Evolutionary conservation across 1,140 invertebrate genomes (phyloP).

Genomic region (Stegodyphus mimosarum): DNA sequence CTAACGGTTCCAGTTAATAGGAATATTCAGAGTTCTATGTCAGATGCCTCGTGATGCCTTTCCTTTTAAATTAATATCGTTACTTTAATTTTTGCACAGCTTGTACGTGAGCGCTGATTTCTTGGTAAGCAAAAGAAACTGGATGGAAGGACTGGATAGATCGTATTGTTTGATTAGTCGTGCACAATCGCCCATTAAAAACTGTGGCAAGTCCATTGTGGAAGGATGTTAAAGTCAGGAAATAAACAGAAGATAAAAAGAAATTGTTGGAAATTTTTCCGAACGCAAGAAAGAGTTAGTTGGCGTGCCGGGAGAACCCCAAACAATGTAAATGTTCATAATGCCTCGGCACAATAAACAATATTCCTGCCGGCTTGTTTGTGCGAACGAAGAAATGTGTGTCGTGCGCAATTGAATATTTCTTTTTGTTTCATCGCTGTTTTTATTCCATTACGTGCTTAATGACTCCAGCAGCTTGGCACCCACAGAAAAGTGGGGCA

Average conservation of each 20-base stretch:
- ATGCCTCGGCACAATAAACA: slow-evolving; percentile 55
- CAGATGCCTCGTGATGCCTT: too few relatives aligned
- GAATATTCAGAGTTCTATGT: too few relatives aligned
- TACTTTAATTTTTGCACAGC: too few relatives aligned
- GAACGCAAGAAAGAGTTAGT: not conserved
- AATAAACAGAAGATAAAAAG: not conserved
- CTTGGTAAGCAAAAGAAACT: not conserved
- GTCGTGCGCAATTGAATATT: slow-evolving; percentile 58
- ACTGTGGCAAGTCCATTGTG: slow-evolving; percentile 25
- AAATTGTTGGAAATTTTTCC: not conserved
- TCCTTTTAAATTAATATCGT: too few relatives aligned
- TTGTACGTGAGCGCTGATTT: too few relatives aligned
- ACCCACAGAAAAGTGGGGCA: slow-evolving; percentile 16
- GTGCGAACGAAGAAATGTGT: slow-evolving; percentile 47
- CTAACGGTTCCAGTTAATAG: too few relatives aligned
- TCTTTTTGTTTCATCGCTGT: slow-evolving; percentile 51
- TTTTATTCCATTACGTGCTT: slow-evolving; percentile 59
- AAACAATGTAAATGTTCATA: slow-evolving; percentile 60
- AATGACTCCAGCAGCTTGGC: slow-evolving; percentile 46
- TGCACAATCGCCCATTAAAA: slow-evolving; percentile 50
- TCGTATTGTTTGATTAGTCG: slow-evolving; percentile 46
- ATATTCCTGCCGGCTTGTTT: slow-evolving; percentile 53
- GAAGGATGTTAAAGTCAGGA: not conserved
- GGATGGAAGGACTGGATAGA: not conserved
- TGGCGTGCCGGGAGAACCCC: slow-evolving; percentile 42